A percentile compares a stretch with the other conserved stretches of the same genome.
Evolutionary conservation across 2,888 invertebrate species (phyloP).

Genomic region (Resseliella maxima): DNA sequence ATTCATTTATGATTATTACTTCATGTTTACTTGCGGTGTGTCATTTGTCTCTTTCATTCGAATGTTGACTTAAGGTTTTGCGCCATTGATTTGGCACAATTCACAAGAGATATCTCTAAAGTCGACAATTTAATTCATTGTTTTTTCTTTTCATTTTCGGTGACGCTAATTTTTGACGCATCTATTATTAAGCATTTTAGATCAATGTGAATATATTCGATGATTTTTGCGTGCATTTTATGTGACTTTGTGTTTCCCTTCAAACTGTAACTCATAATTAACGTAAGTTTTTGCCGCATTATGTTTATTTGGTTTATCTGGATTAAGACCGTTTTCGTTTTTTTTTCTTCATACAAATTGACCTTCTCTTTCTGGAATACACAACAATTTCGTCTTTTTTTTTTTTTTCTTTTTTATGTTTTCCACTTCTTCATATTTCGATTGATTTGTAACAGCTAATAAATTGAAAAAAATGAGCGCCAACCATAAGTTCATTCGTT

Average conservation of each 20-base stretch:
- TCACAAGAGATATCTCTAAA: background rate
- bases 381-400: background rate
- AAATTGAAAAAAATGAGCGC: background rate
- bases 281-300: background rate
- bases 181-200: constrained; percentile 29
- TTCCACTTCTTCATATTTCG: background rate
- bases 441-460: background rate
- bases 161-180: constrained; percentile 19
- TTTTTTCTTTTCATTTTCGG: background rate
- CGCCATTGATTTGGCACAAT: background rate
- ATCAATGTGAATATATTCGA: background rate
- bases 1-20: constrained; percentile 24
- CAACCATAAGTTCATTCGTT: background rate
- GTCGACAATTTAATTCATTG: constrained; percentile 25
- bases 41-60: background rate
- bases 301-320: constrained; percentile 30
- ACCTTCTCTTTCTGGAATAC: constrained; percentile 4
- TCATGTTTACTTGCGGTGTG: background rate
- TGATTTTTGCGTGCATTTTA: background rate
- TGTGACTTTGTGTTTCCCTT: constrained; percentile 1
- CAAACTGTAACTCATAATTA: background rate
- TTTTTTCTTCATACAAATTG: constrained; percentile 27
- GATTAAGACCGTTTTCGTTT: background rate
- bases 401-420: background rate
- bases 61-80: background rate